phyloP scores from a whole-genome alignment of 2,113 vertebrate species.

The Oncorhynchus tshawytscha region DNA sequence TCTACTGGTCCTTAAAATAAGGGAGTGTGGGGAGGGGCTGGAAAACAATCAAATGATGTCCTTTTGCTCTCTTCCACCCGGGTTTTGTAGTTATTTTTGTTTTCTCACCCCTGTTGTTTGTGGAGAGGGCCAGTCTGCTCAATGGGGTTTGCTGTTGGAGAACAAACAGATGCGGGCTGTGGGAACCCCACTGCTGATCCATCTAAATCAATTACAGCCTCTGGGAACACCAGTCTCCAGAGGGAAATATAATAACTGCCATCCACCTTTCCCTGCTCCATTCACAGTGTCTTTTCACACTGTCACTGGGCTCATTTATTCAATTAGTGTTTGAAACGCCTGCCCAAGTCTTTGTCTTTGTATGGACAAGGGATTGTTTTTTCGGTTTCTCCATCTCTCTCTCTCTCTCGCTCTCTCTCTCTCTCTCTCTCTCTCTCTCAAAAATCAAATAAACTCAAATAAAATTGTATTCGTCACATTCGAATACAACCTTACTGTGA shows the following conservation, averaged over 20 bases:
- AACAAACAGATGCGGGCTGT: slow-evolving; percentile 9
- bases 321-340: not conserved
- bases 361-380: not conserved
- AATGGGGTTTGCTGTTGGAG: slow-evolving; percentile 3
- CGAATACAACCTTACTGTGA: no score
- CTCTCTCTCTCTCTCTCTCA: not conserved
- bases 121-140: not conserved
- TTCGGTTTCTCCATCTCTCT: not conserved
- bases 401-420: not conserved
- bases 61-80: no score
- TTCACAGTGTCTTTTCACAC: slow-evolving; percentile 1
- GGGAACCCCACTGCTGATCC: slow-evolving; percentile 14
- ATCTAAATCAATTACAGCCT: slow-evolving; percentile 28
- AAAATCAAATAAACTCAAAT: no score
- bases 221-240: not conserved
- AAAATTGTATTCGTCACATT: no score
- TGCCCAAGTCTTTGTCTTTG: not conserved
- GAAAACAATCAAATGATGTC: no score
- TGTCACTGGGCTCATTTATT: slow-evolving; percentile 1
- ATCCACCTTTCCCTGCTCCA: slow-evolving; percentile 15
- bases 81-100: no score
- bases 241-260: slow-evolving; percentile 5
- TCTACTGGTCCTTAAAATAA: no score
- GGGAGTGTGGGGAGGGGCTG: no score
- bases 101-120: not conserved